Base-by-base conservation (phyloP, 2,113 vertebrate genomes). In the Tretioscincus oriximinensis region DNA sequence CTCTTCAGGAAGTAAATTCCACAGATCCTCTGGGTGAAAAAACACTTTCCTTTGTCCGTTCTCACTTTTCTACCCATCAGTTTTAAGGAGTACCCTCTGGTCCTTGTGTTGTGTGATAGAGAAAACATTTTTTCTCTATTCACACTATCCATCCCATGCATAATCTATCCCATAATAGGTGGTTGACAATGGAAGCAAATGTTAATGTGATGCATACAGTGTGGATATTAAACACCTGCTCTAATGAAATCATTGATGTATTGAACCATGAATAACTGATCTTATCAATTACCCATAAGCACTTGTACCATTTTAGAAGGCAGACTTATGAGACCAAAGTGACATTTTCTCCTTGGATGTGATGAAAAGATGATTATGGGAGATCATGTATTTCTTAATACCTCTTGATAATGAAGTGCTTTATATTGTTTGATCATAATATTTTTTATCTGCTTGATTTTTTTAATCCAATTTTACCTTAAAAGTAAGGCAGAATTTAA, bases 211-310 rank as follows among this genome's bases (percentile, higher is more conserved):
- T n/a, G 29, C 58, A 31, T 76, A n/a, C 61, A 81, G 73, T 58
- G 4, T 73, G 24, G 14, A 80, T 73, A 16, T 21, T 51, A 28
- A 64, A 22, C 31, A 49, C n/a, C 73, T 16, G 83, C 67, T 45
- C 35, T 61, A 76, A 82, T 81, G 79, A 88, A 74, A 77, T 65
- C 12, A 81, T 26, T 79, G 29, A 0, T 18, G 76, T 47, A 8
- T 75, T 7, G 41, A 83, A 4, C 77, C 82, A 79, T 81, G 88
- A 89, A 87, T 89, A 79, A 11, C 65, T 29, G 28, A 60, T 9
- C 47, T 74, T 54, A 70, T 58, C 22, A 72, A 1, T 88, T 83
- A 76, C 35, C 58, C 73, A 74, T 69, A 51, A 81, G 9, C 45
- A 66, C 9, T 76, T 69, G 65, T 81, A 29, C 64, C 21, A 22